A percentile compares a stretch with the other conserved stretches of the same genome.
Evolutionary conservation across 2,888 invertebrate species (phyloP).

Genomic region (Acanthoscelides obtectus): DNA sequence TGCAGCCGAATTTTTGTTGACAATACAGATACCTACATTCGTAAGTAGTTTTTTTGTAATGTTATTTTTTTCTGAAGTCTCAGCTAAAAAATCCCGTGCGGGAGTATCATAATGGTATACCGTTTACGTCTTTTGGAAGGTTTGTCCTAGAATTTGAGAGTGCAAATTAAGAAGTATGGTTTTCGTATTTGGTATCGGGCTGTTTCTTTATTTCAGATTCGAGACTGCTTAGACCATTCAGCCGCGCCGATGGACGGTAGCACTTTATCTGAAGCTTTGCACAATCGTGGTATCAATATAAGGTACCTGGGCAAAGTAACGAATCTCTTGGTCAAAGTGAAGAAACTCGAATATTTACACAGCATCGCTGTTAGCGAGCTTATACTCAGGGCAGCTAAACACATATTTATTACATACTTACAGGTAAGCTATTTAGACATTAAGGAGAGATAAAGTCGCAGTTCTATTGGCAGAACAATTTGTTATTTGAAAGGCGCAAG

Average conservation of each 20-base stretch:
- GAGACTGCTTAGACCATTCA: slow-evolving; percentile 86
- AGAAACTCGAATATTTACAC: slow-evolving; percentile 80
- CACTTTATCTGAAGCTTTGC: slow-evolving; percentile 87
- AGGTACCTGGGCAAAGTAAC: slow-evolving; percentile 94
- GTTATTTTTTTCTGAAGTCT: not conserved
- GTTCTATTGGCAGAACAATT: too few relatives aligned
- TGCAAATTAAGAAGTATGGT: too few relatives aligned
- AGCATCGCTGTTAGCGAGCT: slow-evolving; percentile 89
- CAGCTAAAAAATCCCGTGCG: not conserved
- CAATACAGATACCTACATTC: slow-evolving; percentile 91
- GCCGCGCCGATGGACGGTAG: slow-evolving; percentile 94
- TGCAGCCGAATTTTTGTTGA: slow-evolving; percentile 90
- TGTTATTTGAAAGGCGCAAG: too few relatives aligned
- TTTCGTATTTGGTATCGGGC: too few relatives aligned
- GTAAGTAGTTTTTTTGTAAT: slow-evolving; percentile 52
- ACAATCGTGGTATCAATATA: slow-evolving; percentile 94
- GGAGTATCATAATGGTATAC: not conserved
- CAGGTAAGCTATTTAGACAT: slow-evolving; percentile 51
- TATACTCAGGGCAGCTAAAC: slow-evolving; percentile 85
- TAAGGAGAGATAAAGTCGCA: too few relatives aligned
- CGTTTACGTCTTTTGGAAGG: slow-evolving; percentile 1
- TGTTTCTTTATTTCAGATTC: slow-evolving; percentile 55
- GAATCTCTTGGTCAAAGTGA: slow-evolving; percentile 69
- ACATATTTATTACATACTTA: slow-evolving; percentile 86
- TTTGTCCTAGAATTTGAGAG: too few relatives aligned